phyloP scores from a whole-genome alignment of 2,113 vertebrate species.

The Microcebus griseorufus region DNA sequence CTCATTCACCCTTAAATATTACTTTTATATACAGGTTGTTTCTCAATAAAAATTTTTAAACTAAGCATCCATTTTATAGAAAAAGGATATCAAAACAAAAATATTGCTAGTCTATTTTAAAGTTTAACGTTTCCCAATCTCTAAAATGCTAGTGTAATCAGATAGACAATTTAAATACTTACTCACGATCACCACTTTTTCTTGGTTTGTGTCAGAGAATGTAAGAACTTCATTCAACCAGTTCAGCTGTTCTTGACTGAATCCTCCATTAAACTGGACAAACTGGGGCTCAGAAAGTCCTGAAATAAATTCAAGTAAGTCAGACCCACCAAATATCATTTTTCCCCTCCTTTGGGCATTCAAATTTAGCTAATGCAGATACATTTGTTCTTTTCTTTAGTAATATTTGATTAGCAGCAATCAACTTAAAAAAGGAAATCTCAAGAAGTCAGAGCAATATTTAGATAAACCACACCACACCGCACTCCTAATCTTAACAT shows the following conservation, averaged over 20 bases:
- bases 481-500: neutral
- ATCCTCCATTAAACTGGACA: slow-evolving; percentile 94
- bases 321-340: neutral
- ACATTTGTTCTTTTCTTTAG: neutral
- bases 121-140: neutral
- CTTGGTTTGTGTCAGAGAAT: slow-evolving; percentile 88
- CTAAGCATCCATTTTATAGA: neutral
- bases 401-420: neutral
- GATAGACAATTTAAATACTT: slow-evolving; percentile 79
- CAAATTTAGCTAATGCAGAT: neutral
- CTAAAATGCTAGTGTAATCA: neutral
- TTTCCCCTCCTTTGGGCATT: neutral
- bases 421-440: neutral
- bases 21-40: neutral
- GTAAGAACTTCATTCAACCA: slow-evolving; percentile 92
- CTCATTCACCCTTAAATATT: neutral
- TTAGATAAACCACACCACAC: neutral
- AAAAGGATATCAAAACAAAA: neutral
- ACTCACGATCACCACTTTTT: slow-evolving; percentile 93
- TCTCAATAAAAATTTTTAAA: slow-evolving; percentile 28
- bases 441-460: neutral
- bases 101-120: neutral
- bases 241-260: slow-evolving; percentile 91
- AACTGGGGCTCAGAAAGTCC: slow-evolving; percentile 87
- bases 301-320: slow-evolving; percentile 77